These are phyloP conservation scores for Poeciliopsis infans DNA, from an alignment of 2,797 vertebrate species.

Conservation along the genomic window DNA sequence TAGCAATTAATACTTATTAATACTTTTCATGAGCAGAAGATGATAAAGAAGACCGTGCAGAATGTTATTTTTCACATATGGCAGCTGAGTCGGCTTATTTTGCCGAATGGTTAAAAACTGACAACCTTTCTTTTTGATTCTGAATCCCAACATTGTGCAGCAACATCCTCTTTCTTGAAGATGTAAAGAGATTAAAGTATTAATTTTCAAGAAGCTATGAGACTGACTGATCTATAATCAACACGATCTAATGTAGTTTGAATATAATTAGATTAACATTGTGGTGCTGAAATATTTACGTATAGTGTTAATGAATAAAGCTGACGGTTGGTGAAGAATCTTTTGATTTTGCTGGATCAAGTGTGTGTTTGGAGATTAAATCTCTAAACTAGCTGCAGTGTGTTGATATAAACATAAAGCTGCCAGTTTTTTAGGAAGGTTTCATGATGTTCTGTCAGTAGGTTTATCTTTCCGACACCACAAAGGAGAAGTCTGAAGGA, in stretches of 20 bases:
- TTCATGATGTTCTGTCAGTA: constrained; percentile 5
- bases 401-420: not conserved
- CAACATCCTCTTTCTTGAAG: not conserved
- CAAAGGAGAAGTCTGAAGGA: constrained; percentile 1
- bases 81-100: not conserved
- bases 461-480: constrained; percentile 7
- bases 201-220: too few species aligned
- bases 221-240: not conserved
- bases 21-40: too few species aligned
- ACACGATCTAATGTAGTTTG: not conserved
- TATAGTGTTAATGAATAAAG: not conserved
- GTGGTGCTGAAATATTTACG: not conserved
- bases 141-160: not conserved
- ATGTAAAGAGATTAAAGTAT: not conserved
- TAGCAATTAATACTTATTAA: too few species aligned
- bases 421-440: not conserved
- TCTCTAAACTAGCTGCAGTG: not conserved
- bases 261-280: not conserved
- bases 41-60: too few species aligned
- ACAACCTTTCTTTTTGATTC: not conserved
- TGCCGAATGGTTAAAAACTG: not conserved
- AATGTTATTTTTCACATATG: too few species aligned
- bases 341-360: not conserved
- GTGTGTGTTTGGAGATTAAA: not conserved
- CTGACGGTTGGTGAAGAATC: not conserved